Percentiles rank a stretch among this genome's conserved stretches.
phyloP scores from a whole-genome alignment of 2,888 invertebrate species.

The Hypsopygia costalis region DNA sequence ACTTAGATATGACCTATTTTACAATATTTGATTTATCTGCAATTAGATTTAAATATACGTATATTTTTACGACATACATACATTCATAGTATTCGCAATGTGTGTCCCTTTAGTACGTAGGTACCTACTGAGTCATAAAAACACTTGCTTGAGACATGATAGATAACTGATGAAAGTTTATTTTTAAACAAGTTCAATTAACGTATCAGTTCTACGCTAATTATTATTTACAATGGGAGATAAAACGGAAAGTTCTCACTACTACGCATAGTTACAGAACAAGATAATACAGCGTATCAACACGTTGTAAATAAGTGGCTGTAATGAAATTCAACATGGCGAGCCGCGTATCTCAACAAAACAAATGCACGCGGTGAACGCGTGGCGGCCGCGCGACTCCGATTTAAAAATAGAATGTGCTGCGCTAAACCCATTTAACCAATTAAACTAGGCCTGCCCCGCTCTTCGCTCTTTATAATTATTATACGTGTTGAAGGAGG shows the following conservation, averaged over 20 bases:
- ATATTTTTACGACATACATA: no score
- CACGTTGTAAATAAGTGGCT: constrained; percentile 62
- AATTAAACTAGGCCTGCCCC: constrained; percentile 33
- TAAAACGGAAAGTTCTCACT: constrained; percentile 32
- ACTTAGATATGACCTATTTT: no score
- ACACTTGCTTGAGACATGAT: background rate
- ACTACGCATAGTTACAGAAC: constrained; percentile 47
- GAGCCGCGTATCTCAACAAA: constrained; percentile 55
- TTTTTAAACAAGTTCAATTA: constrained; percentile 26
- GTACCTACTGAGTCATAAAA: constrained; percentile 2
- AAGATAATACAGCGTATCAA: constrained; percentile 41
- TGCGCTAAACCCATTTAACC: constrained; percentile 38
- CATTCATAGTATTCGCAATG: no score
- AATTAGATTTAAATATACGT: no score
- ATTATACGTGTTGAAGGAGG: constrained; percentile 15
- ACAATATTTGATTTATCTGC: no score
- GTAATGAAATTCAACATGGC: constrained; percentile 31
- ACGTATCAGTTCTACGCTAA: constrained; percentile 40
- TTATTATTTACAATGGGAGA: constrained; percentile 46
- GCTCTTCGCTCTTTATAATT: constrained; percentile 18
- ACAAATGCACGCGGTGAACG: constrained; percentile 67
- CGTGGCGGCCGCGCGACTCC: constrained; percentile 55
- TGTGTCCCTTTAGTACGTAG: no score
- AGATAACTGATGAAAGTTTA: constrained; percentile 4
- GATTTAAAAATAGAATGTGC: constrained; percentile 61